Conservation (phyloP, 2,888 invertebrate genomes). For the Xanthostigma xanthostigma region DNA sequence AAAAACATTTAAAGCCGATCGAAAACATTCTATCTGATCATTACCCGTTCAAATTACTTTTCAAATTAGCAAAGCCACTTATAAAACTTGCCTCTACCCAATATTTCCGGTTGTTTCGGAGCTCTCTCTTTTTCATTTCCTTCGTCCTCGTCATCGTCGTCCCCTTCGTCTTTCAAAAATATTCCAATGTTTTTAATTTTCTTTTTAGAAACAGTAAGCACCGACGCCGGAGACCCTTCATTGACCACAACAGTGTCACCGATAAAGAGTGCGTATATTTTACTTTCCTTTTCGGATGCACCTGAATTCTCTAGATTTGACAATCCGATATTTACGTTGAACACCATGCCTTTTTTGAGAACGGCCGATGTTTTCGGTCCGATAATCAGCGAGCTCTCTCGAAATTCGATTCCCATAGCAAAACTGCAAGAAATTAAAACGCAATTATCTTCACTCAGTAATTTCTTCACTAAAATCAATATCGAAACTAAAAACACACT, state of each 20-base stretch:
- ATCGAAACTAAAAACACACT: conserved; percentile 10
- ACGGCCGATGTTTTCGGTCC: conserved; percentile 72
- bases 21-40: too few species aligned
- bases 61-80: conserved; percentile 3
- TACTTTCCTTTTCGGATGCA: conserved; percentile 72
- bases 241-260: conserved; percentile 96
- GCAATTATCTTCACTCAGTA: too few species aligned
- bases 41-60: too few species aligned
- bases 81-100: conserved; percentile 30
- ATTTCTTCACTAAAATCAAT: too few species aligned
- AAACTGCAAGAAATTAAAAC: conserved; percentile 39
- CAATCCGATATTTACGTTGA: conserved; percentile 89
- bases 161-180: conserved; percentile 81
- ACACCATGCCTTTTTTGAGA: conserved; percentile 88
- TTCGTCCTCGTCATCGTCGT: conserved; percentile 66
- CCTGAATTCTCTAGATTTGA: conserved; percentile 70
- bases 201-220: conserved; percentile 86
- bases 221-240: conserved; percentile 68
- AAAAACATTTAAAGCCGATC: too few species aligned
- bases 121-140: conserved; percentile 59
- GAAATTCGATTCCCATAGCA: conserved; percentile 95
- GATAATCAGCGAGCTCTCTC: conserved; percentile 85
- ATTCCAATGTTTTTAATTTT: conserved; percentile 91
- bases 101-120: conserved; percentile 43
- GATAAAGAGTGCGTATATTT: conserved; percentile 83